Base-by-base conservation (phyloP, 1,140 invertebrate species). In the Tetramorium simillimum region DNA sequence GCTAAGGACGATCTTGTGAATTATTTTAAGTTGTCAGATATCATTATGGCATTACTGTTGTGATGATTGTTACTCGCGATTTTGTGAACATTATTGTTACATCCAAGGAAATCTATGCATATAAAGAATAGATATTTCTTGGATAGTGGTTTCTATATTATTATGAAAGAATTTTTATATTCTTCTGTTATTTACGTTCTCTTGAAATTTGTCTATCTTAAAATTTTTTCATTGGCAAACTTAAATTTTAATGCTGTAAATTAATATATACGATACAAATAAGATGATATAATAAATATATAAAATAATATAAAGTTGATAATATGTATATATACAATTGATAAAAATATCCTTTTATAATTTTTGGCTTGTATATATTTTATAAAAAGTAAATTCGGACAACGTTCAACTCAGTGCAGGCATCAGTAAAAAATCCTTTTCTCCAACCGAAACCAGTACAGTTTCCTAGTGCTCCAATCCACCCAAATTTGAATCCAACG, bases 351-450 rank as follows among this genome's bases (percentile, higher is more conserved):
- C 4, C n/a, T 33, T 28, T 6, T 37, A 53, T 18, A 24, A 28
- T 2, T 43, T 18, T 60, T 33, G 7, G 0, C 1, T 46, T 58
- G n/a, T 10, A 40, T 58, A 70, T 82, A 21, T 82, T 73, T 16
- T 46, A 82, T 67, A 33, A 33, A 33, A 33, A 0, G 3, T 2
- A 33, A 33, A 33, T 33, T 33, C 33, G 33, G 0, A 33, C 33
- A 3, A 33, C n/a, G 40, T 77, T 77, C 9, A 60, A 24, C 60
- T 81, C 4, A 70, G 56, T 7, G 14, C 49, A 1, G 58, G 53
- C 4, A 60, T 78, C 9, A 18, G 6, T 4, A 0, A 69, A 69
- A 24, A 75, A 86, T 43, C 46, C 69, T 14, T 80, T 86, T 21
- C 67, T 81, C 28, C 28, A 33, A 33, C 28, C 28, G 28, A 33